A percentile compares a stretch with the other conserved stretches of the same genome.
phyloP scores from a whole-genome alignment of 2,888 invertebrate species.

The Taenaris catops region DNA sequence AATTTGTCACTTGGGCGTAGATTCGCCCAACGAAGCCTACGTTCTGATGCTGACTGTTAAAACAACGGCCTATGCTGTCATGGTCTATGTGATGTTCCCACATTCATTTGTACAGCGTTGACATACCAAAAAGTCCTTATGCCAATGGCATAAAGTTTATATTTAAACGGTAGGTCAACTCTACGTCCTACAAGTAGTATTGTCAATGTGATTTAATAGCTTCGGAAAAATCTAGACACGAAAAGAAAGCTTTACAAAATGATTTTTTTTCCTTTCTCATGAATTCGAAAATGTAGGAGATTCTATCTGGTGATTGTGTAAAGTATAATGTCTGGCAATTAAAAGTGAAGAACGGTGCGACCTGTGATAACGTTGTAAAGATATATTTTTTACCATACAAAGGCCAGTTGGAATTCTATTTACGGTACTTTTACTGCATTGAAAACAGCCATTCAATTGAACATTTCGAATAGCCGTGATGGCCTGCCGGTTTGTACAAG shows the following conservation, averaged over 20 bases:
- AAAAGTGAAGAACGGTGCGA: too few species aligned
- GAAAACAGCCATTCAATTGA: too few species aligned
- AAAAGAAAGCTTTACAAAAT: not conserved
- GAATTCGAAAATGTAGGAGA: too few species aligned
- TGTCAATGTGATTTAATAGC: slow-evolving; percentile 4
- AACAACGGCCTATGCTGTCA: slow-evolving; percentile 17
- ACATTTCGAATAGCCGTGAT: too few species aligned
- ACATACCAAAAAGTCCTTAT: slow-evolving; percentile 2
- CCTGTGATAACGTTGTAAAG: too few species aligned
- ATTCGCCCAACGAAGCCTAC: slow-evolving; percentile 18
- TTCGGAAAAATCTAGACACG: not conserved
- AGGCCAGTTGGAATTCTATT: too few species aligned
- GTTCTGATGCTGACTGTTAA: slow-evolving; percentile 17
- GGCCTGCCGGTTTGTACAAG: too few species aligned
- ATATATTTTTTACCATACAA: too few species aligned
- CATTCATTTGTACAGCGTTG: slow-evolving; percentile 10
- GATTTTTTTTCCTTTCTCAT: too few species aligned
- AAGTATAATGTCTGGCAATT: too few species aligned
- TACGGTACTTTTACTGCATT: too few species aligned
- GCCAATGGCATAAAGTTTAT: not conserved
- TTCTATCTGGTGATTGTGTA: too few species aligned
- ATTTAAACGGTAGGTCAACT: not conserved
- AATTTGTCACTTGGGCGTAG: not conserved
- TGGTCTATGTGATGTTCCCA: slow-evolving; percentile 20
- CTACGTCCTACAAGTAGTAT: not conserved